Percentiles rank a stretch among this genome's conserved stretches.
Conservation (phyloP, 2,888 invertebrate genomes). For the Cosmia trapezina region DNA sequence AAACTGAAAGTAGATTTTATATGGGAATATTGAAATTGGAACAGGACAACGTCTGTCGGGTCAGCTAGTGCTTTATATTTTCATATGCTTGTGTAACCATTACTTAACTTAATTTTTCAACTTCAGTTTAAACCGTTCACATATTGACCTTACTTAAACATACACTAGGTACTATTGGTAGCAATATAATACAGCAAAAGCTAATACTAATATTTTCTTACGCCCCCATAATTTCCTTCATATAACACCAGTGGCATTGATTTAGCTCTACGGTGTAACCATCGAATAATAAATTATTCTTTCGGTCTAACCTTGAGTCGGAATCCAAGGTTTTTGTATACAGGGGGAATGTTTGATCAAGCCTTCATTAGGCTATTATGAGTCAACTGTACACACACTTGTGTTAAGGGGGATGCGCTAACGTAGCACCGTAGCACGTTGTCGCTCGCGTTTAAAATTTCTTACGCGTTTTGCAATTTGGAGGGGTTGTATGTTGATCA, state of each 20-base stretch:
- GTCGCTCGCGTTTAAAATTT: not conserved
- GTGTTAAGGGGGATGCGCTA: not conserved
- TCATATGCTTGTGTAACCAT: no score
- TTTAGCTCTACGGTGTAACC: constrained; percentile 4
- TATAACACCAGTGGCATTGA: constrained; percentile 5
- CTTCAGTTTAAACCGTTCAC: no score
- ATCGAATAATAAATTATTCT: constrained; percentile 42
- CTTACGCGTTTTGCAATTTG: not conserved
- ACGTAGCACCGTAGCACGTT: no score
- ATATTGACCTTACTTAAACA: no score
- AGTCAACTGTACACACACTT: constrained; percentile 4
- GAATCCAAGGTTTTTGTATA: constrained; percentile 19
- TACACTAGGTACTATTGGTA: no score
- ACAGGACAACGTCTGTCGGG: no score
- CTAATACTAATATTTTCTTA: not conserved
- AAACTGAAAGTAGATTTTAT: no score
- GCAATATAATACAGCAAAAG: not conserved
- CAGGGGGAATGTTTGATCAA: constrained; percentile 10
- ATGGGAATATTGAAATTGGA: no score
- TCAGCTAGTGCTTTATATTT: no score
- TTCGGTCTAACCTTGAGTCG: constrained; percentile 23
- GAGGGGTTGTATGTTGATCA: not conserved
- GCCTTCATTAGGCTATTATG: not conserved
- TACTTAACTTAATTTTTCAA: no score
- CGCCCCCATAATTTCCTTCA: constrained; percentile 30